Conservation (phyloP, 2,888 invertebrate species). For the Malacosoma neustria region DNA sequence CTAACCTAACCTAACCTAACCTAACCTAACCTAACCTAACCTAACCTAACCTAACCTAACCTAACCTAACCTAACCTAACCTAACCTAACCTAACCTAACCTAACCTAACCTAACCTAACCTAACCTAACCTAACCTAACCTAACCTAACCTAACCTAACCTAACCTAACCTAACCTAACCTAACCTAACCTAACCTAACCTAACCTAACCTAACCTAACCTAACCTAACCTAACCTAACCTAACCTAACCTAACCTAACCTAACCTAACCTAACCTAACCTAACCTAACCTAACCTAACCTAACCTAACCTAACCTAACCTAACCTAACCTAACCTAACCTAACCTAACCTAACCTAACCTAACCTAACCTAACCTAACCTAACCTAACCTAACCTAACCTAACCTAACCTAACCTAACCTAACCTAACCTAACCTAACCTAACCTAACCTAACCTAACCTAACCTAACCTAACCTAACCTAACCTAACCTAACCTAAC, state of each 20-base stretch:
- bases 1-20: constrained; percentile 7
- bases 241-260: constrained; percentile 5
- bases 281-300: too few relatives aligned
- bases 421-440: too few relatives aligned
- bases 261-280: too few relatives aligned
- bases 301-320: too few relatives aligned
- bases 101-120: constrained; percentile 7
- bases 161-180: constrained; percentile 12
- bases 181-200: constrained; percentile 8
- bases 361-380: too few relatives aligned
- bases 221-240: constrained; percentile 5
- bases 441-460: too few relatives aligned
- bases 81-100: constrained; percentile 7
- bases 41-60: constrained; percentile 6
- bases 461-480: too few relatives aligned
- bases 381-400: too few relatives aligned
- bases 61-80: constrained; percentile 7
- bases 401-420: too few relatives aligned
- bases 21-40: constrained; percentile 7
- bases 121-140: constrained; percentile 7
- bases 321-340: too few relatives aligned
- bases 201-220: constrained; percentile 6
- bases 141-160: constrained; percentile 9
- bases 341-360: too few relatives aligned
- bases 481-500: too few relatives aligned